Base-by-base conservation (phyloP, 2,113 vertebrate genomes). In the Anguilla japonica region DNA sequence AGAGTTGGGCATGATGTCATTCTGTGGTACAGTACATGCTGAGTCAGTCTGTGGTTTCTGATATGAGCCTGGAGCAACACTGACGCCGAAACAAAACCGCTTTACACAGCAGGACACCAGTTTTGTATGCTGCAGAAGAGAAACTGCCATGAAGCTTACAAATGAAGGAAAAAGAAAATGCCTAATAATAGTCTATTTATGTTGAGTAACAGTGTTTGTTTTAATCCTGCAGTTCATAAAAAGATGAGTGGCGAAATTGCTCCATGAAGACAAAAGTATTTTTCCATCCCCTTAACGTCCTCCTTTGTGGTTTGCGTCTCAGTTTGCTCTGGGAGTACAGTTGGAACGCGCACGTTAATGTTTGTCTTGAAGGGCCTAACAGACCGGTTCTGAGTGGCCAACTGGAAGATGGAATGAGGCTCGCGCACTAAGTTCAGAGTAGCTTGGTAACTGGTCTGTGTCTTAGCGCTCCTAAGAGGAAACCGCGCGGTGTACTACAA, bases 91-190 rank as follows among this genome's bases (percentile, higher is more conserved):
- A 60, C 13, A 67, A 67, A 8, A 67, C 60, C 20, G 22, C 18
- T 60, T 60, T 60, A 46, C 43, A 9, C 14, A 60, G 56, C 20
- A 16, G 26, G 26, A n/a, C 63, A 22, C 63, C 26, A 71, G 20
- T 22, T 20, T 2, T 75, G 34, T 14, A 75, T 75, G 9, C 9
- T 75, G 71, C 71, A n/a, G 5, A 50, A 41, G 15, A 39, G 82
- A 87, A 81, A 85, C 39, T 46, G 15, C 46, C 18, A 56, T 29
- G 60, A 46, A 81, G 50, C 40, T 71, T 34, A 43, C 82, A 87
- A 56, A 83, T 22, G n/a, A 75, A 75, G n/a, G 16, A 34, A 13
- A 34, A 29, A n/a, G 7, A 34, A 75, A 75, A 75, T 6, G 13
- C 71, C n/a, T 34, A 34, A 34, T 34, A 75, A 67, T 67, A 26